Evolutionary conservation across 2,888 invertebrate genomes (phyloP), one percentile per base, ranked within the genome.

Genomic region (Neuroscelio doddi): DNA sequence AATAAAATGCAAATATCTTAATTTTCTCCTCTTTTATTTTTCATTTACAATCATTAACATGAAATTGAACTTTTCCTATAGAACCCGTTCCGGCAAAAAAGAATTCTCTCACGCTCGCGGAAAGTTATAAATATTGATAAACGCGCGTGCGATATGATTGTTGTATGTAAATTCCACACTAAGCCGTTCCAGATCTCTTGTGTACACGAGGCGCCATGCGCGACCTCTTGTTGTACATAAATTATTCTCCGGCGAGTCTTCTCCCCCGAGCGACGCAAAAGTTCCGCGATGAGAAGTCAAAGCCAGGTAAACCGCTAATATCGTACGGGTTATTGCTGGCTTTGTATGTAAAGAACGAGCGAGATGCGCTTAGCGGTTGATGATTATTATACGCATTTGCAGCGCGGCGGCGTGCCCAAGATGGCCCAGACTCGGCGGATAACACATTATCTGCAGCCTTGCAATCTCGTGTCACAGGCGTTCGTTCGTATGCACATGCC

Each of bases 391-490:
- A n/a, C n/a, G n/a, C n/a, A n/a, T n/a, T n/a, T n/a, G n/a, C n/a
- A n/a, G n/a, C n/a, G n/a, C n/a, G n/a, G n/a, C n/a, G n/a, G 39
- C 39, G 45, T 34, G 16, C 30, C 52, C 14, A 55, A 29, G 36
- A 55, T 62, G 46, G 52, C 44, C 27, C 51, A 41, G 29, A 38
- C 46, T 30, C 49, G 34, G 21, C 27, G 53, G 64, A 64, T 64
- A 64, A 64, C 59, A 59, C 51, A 50, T 59, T 64, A 59, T 64
- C 55, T 55, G 39, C 38, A 34, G 34, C 59, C 45, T 55, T 55
- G 59, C 55, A 45, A 59, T 59, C 59, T 55, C 42, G 58, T 58
- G 58, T 55, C 64, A 53, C 64, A 51, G 64, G 52, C 52, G 52
- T 39, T 41, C 57, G 63, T 45, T 24, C 30, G 34, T 57, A 15